Percentiles rank a stretch among this genome's conserved stretches.
Evolutionary conservation across 30 jellyfish, hydroid and myxozoan genomes (phyloP).

Genomic region (Aurelia aurita): DNA sequence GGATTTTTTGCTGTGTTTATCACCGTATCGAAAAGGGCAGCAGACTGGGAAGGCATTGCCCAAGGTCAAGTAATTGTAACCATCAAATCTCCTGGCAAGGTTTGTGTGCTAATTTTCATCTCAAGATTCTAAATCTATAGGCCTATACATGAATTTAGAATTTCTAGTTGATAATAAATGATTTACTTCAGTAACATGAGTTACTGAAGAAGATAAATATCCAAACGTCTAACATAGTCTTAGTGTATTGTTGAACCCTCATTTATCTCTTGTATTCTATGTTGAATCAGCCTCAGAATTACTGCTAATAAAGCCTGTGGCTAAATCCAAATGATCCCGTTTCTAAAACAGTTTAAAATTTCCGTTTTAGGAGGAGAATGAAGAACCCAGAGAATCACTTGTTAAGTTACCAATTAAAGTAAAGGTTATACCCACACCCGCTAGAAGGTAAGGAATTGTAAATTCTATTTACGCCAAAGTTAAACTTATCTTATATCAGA

Average conservation of each 20-base stretch:
- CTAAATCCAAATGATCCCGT: neutral
- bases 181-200: no score
- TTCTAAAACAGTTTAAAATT: neutral
- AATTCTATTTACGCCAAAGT: no score
- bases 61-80: slow-evolving; percentile 82
- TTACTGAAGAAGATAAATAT: no score
- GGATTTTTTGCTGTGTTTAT: slow-evolving; percentile 90
- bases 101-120: neutral
- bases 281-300: no score
- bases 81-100: slow-evolving; percentile 92
- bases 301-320: no score
- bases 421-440: slow-evolving; percentile 86
- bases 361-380: slow-evolving; percentile 70
- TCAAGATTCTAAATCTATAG: no score
- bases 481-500: no score
- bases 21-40: slow-evolving; percentile 76
- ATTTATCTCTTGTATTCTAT: no score
- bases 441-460: slow-evolving; percentile 76
- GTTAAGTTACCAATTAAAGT: slow-evolving; percentile 77
- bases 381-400: slow-evolving; percentile 71
- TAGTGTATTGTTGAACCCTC: no score
- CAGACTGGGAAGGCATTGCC: slow-evolving; percentile 96
- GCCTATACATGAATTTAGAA: no score
- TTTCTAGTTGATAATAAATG: no score
- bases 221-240: no score